These are phyloP conservation scores for Leptinotarsa haldemani DNA, from an alignment of 2,888 invertebrate species.

Conservation along the genomic window DNA sequence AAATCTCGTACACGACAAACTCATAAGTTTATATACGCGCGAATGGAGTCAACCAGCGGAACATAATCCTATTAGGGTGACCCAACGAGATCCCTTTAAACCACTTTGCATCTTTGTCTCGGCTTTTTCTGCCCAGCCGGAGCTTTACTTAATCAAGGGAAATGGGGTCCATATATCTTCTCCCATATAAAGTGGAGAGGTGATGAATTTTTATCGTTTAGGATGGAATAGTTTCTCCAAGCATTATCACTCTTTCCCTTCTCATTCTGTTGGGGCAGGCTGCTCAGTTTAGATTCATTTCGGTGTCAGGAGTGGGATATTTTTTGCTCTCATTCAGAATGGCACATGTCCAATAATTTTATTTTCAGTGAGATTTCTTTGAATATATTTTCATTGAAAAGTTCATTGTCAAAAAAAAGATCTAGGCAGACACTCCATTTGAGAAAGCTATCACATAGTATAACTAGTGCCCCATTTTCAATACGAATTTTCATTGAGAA, in stretches of 20 bases:
- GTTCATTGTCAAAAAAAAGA: too few relatives aligned
- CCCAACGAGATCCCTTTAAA: slow-evolving; percentile 55
- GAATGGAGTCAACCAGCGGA: slow-evolving; percentile 49
- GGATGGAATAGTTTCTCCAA: slow-evolving; percentile 42
- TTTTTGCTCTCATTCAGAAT: not conserved
- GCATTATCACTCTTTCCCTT: slow-evolving; percentile 38
- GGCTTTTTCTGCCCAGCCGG: slow-evolving; percentile 55
- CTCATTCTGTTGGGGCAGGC: slow-evolving; percentile 31
- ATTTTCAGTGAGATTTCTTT: too few relatives aligned
- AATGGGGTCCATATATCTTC: slow-evolving; percentile 48
- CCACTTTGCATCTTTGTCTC: slow-evolving; percentile 58
- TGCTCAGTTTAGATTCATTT: slow-evolving; percentile 35
- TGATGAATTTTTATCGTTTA: slow-evolving; percentile 48
- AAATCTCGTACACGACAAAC: slow-evolving; percentile 42
- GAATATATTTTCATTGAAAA: too few relatives aligned
- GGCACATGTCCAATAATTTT: not conserved
- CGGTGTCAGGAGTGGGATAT: not conserved
- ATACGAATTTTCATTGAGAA: too few relatives aligned
- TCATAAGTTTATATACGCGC: slow-evolving; percentile 52
- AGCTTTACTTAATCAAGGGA: slow-evolving; percentile 58
- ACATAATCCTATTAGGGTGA: slow-evolving; percentile 58
- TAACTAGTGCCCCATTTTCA: too few relatives aligned
- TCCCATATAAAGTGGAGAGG: slow-evolving; percentile 45
- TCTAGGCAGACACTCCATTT: too few relatives aligned
- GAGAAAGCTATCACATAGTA: too few relatives aligned